Evolutionary conservation across 1,140 invertebrate genomes (phyloP), one percentile per base, ranked within the genome.

Genomic region (Drosophila lacteicornis): DNA sequence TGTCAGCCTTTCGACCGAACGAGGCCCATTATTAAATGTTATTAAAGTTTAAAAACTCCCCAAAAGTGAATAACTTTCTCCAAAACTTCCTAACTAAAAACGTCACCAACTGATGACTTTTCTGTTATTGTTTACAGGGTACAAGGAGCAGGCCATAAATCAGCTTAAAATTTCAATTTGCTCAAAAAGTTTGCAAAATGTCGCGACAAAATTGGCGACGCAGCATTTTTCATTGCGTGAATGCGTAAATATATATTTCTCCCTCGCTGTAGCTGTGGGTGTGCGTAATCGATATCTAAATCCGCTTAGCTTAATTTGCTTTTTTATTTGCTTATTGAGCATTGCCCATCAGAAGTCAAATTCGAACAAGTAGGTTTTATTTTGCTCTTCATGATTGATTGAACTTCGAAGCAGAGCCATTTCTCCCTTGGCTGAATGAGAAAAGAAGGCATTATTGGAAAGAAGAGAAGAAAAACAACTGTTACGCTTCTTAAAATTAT

Each of bases 271-370:
- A 9, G 12, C 0, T 59, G 61, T 42, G 36, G 38, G 36, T 43
- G 43, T 57, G 15, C 30, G 67, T 27, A 73, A 73, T 59, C 68
- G 68, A 73, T 71, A 73, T 60, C 46, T 43, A 60, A 73, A 73
- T 73, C 70, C 53, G 55, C 67, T 73, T 60, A 60, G 55, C 68
- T 45, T 60, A 73, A 73, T 73, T 73, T 59, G 17, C 43, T 43
- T 60, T 62, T 70, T 60, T 73, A 71, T 73, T 73, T 51, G 53
- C 27, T 51, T 60, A 51, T 73, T 73, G 38, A 47, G 22, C 19
- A 22, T 36, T 57, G 43, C 45, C 27, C 30, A 33, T 71, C 30
- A 50, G 13, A 49, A 73, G 27, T 73, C 67, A 33, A 51, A 73
- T 51, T 50, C 58, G 38, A 71, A 43, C 19, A 38, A 73, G 38